Evolutionary conservation across 2,113 vertebrate species (phyloP).

Genomic region (Malurus melanocephalus): DNA sequence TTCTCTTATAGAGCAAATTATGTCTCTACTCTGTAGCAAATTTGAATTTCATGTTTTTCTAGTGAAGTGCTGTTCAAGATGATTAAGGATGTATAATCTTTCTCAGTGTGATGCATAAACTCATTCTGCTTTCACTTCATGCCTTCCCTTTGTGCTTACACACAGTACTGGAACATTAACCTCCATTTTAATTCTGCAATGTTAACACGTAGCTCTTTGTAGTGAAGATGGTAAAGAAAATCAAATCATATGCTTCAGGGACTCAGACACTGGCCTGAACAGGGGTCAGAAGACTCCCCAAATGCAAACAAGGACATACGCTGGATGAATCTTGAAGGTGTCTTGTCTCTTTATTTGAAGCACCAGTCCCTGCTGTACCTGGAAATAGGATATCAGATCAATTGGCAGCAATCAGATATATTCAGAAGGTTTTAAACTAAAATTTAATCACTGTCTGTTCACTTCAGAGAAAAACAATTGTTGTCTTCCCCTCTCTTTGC

Average conservation of each 20-base stretch:
- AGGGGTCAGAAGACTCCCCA: not conserved
- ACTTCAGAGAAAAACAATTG: not conserved
- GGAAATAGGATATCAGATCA: not conserved
- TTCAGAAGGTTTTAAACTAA: not conserved
- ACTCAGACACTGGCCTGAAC: not conserved
- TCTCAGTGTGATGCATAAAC: not conserved
- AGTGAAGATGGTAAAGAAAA: constrained; percentile 4
- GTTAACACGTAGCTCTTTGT: not conserved
- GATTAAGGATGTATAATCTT: constrained; percentile 27
- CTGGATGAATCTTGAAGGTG: not conserved
- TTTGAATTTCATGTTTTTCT: constrained; percentile 43
- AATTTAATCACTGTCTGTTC: not conserved
- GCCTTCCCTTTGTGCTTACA: not conserved
- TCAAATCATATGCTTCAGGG: not conserved
- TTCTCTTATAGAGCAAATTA: not conserved
- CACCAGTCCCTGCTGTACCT: not conserved
- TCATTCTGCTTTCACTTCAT: constrained; percentile 37
- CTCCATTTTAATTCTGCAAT: constrained; percentile 10
- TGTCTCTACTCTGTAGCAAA: not conserved
- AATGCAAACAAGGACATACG: accelerated
- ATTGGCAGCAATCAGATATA: not conserved
- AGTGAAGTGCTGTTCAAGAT: constrained; percentile 27
- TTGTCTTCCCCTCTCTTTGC: not conserved
- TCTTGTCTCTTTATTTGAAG: not conserved
- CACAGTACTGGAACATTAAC: not conserved